Base-by-base conservation (phyloP, 2,888 invertebrate genomes). In the Drosophila setosimentum region DNA sequence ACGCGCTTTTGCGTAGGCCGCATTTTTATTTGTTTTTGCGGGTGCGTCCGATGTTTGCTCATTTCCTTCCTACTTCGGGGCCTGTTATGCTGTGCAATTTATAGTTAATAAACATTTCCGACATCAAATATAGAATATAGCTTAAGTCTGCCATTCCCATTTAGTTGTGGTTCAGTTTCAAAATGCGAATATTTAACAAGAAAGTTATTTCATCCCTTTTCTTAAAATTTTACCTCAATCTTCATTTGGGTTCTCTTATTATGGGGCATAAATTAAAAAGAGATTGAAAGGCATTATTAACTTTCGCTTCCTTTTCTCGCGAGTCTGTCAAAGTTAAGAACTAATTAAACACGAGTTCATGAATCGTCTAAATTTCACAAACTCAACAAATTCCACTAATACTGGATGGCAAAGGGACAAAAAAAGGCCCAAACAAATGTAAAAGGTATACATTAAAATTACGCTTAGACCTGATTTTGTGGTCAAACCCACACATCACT, bases 91-190 rank as follows among this genome's bases (percentile, higher is more conserved):
- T 77, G 58, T 74, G 89, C 80, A 84, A 87, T 89, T 87, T 82
- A 81, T 85, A 87, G 82, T 87, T 89, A 85, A 89, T 85, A 83
- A 85, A 81, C 80, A 88, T 88, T 86, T 89, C 84, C 89, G 83
- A 74, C 71, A 67, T 60, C 77, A 63, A 70, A 85, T 76, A 73
- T 58, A 65, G 68, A 57, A 29, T 40, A 21, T 21, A 2, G n/a
- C 40, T 21, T 40, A n/a, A 42, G 40, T 40, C 29, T 5, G 13
- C 8, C 40, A 21, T 57, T 57, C 21, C 5, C 16, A 16, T 13
- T 18, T 50, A 30, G n/a, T 50, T 29, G 29, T 50, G n/a, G 18
- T 10, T 6, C 49, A 18, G 5, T 55, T 55, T 27, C 29, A 29
- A 54, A 37, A 27, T 3, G 7, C 24, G 11, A 37, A 37, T n/a